Evolutionary conservation across 2,113 vertebrate genomes (phyloP).

Genomic region (Oryzias celebensis): DNA sequence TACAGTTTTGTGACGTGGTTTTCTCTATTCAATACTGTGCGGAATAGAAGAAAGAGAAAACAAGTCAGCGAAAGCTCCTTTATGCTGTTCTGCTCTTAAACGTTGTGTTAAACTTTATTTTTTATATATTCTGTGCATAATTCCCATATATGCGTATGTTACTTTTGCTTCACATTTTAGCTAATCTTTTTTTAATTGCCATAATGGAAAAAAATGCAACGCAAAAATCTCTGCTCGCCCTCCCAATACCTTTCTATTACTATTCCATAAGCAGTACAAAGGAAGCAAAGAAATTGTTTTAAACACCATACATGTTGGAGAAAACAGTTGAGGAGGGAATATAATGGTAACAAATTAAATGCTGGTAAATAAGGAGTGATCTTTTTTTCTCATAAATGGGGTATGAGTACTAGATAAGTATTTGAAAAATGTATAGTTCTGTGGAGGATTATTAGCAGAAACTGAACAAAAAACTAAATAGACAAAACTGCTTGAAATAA

Average conservation of each 20-base stretch:
- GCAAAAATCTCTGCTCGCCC: slow-evolving; percentile 39
- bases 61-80: slow-evolving; percentile 54
- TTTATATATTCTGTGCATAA: slow-evolving; percentile 60
- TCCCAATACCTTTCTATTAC: slow-evolving; percentile 16
- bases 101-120: slow-evolving; percentile 66
- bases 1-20: too few species aligned
- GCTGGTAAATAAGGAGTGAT: not conserved
- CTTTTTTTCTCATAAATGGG: not conserved
- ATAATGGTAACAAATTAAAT: not conserved
- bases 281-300: not conserved
- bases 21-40: slow-evolving; percentile 20
- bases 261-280: too few species aligned
- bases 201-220: slow-evolving; percentile 7
- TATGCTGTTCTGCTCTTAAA: slow-evolving; percentile 57
- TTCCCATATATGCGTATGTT: slow-evolving; percentile 26
- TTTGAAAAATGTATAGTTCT: too few species aligned
- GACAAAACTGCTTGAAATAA: slow-evolving; percentile 48
- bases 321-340: slow-evolving; percentile 7
- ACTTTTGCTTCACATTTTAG: too few species aligned
- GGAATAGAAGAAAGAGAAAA: slow-evolving; percentile 20
- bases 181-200: slow-evolving; percentile 11
- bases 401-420: not conserved
- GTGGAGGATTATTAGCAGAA: not conserved
- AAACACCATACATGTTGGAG: not conserved
- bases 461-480: slow-evolving; percentile 13